Base-by-base conservation (phyloP, 1,140 invertebrate genomes). In the Chironomus tepperi region DNA sequence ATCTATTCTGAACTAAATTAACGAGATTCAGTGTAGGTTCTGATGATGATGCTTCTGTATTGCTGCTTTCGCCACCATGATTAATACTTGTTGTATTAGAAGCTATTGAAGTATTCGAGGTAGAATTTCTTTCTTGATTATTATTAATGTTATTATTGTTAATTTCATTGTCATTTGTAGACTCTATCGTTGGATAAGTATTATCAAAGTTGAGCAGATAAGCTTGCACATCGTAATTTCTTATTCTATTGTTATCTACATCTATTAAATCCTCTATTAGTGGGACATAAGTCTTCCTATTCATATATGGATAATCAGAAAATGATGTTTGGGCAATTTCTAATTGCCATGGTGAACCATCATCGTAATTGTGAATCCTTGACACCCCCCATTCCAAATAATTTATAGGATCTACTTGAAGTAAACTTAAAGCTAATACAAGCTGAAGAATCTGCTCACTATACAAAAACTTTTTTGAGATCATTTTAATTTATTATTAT, bases 361-460 rank as follows among this genome's bases (percentile, higher is more conserved):
- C 88, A 65, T 86, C 79, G 7, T 88, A 79, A 79, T 89, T 86
- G 74, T 88, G 74, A 73, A 81, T 81, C 7, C 79, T 77, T 34
- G 82, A 79, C 80, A 80, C 82, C 74, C 78, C 78, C 19, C 78
- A 77, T 64, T 79, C 87, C 42, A 89, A 81, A 78, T 88, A 86
- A 65, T 85, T 85, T 64, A 90, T 87, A 7, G 89, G 85, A 81
- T 93, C 89, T 0, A 90, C 89, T 75, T 91, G 84, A 24, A 94
- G 80, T 65, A 93, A 83, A 78, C 91, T 92, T 24, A 93, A 83
- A 70, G 93, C 81, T 76, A 94, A 81, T 18, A 91, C 90, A 34
- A 94, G 82, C 78, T 92, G 90, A 18, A 94, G 81, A 75, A 93
- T 84, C 82, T 92, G 90, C 80, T 93, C 90, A 15, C 87, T 84